Percentiles rank a stretch among this genome's conserved stretches.
These are phyloP conservation scores for Platynereis dumerilii DNA, from an alignment of 2,888 invertebrate genomes.

Conservation along the genomic window DNA sequence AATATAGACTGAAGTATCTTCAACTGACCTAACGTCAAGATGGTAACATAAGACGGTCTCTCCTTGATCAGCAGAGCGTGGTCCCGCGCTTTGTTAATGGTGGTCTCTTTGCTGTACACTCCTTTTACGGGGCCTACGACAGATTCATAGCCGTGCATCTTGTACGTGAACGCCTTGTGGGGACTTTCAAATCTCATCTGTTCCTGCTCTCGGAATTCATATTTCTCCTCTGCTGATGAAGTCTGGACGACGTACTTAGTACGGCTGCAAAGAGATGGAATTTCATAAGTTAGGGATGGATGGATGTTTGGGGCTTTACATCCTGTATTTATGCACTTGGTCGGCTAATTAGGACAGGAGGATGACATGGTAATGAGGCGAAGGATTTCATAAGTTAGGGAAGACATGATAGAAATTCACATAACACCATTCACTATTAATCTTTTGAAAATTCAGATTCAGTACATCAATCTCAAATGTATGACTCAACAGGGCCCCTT, in stretches of 20 bases:
- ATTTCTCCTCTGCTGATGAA: constrained; percentile 76
- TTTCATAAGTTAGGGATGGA: too few relatives aligned
- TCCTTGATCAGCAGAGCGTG: constrained; percentile 81
- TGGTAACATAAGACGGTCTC: constrained; percentile 88
- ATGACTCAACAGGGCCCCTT: too few relatives aligned
- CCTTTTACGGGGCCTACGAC: constrained; percentile 83
- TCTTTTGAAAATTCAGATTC: too few relatives aligned
- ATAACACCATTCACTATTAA: too few relatives aligned
- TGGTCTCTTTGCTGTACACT: constrained; percentile 69
- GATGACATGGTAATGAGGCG: too few relatives aligned
- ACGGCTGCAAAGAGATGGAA: constrained; percentile 44
- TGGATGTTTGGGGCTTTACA: too few relatives aligned
- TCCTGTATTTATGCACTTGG: too few relatives aligned
- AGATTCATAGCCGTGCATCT: constrained; percentile 84
- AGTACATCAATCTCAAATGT: too few relatives aligned
- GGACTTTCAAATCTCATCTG: constrained; percentile 79
- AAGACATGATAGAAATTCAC: too few relatives aligned
- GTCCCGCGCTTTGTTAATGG: constrained; percentile 74
- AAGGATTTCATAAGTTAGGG: too few relatives aligned
- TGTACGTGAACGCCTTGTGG: constrained; percentile 88
- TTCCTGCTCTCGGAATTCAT: constrained; percentile 66
- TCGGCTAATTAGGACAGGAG: too few relatives aligned
- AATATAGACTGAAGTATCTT: too few relatives aligned
- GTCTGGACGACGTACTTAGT: constrained; percentile 73
- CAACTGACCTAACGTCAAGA: constrained; percentile 75